Percentiles rank a stretch among this genome's conserved stretches.
Conservation (phyloP, 2,888 invertebrate species). For the Abrostola tripartita region DNA sequence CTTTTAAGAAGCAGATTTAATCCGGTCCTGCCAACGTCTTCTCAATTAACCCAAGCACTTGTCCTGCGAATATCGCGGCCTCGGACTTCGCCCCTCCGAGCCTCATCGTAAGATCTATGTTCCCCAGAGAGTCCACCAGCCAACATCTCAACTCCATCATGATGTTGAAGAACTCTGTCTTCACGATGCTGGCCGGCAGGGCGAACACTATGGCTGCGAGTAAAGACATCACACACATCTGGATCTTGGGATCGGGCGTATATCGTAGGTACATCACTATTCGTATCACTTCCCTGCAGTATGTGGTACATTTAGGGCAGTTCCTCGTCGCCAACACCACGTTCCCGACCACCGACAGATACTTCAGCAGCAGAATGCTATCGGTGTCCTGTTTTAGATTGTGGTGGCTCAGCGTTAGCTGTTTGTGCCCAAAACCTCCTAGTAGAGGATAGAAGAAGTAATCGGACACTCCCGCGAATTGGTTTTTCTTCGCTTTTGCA, state of each 20-base stretch:
- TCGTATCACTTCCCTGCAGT: constrained; percentile 91
- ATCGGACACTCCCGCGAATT: constrained; percentile 92
- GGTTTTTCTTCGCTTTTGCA: constrained; percentile 87
- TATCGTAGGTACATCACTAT: constrained; percentile 91
- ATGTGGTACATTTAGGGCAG: constrained; percentile 89
- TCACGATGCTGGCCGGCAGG: constrained; percentile 88
- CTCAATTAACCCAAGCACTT: constrained; percentile 89
- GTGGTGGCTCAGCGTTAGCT: constrained; percentile 85
- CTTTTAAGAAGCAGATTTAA: constrained; percentile 6
- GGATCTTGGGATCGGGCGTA: constrained; percentile 90
- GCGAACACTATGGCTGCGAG: constrained; percentile 90
- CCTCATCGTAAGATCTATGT: constrained; percentile 81
- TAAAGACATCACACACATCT: constrained; percentile 90
- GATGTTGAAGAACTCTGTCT: constrained; percentile 89
- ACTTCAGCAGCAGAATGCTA: constrained; percentile 90
- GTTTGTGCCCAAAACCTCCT: constrained; percentile 90
- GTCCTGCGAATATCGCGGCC: constrained; percentile 89
- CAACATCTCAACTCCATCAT: constrained; percentile 91
- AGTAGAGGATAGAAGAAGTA: constrained; percentile 95
- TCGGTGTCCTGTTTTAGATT: constrained; percentile 90
- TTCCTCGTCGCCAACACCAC: constrained; percentile 91
- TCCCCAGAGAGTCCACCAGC: constrained; percentile 89
- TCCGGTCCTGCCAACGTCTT: constrained; percentile 67
- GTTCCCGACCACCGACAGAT: constrained; percentile 90
- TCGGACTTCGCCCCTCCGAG: constrained; percentile 90